Evolutionary conservation across 2,888 invertebrate genomes (phyloP), one percentile per base, ranked within the genome.

Genomic region (Omphaloscelis lunosa): DNA sequence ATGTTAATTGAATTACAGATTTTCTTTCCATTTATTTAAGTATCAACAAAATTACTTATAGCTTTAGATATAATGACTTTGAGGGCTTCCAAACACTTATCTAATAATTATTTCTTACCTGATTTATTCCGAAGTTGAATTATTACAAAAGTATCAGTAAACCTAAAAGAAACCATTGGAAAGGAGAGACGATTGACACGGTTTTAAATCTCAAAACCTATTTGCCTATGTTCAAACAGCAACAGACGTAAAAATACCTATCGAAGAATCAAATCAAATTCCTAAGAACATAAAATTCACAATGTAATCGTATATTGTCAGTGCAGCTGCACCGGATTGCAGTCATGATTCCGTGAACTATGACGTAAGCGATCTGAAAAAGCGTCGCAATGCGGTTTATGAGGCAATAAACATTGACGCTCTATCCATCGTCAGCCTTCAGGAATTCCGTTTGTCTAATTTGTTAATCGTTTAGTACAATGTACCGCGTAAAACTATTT

Each of bases 391-490:
- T 88, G 82, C 82, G 77, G 83, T 82, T 80, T 78, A 81, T 61
- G 69, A 66, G 66, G 67, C 85, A 63, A 79, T 70, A 79, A 82
- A 73, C 80, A 82, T 69, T n/a, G 75, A 72, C 70, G 72, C 53
- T 62, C 48, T 17, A 80, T 77, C 78, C 73, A 29, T 78, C 56
- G 67, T 56, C 53, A 86, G 39, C 39, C 72, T 59, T 17, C 74
- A 72, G 83, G 77, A 76, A 75, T 83, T 80, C 75, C 58, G 51
- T 83, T 82, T 68, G 71, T 78, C 79, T 88, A 88, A 88, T 89
- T 89, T 82, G 89, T 88, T 86, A 88, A 89, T 87, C 89, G 80
- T 72, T 78, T 69, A 81, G 74, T 83, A 87, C 78, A 87, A 72
- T 81, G 65, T 84, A 84, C 77, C 62, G 67, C 69, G 62, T 79